Evolutionary conservation across 1,140 invertebrate genomes (phyloP).

Genomic region (Drosophila jambulina): DNA sequence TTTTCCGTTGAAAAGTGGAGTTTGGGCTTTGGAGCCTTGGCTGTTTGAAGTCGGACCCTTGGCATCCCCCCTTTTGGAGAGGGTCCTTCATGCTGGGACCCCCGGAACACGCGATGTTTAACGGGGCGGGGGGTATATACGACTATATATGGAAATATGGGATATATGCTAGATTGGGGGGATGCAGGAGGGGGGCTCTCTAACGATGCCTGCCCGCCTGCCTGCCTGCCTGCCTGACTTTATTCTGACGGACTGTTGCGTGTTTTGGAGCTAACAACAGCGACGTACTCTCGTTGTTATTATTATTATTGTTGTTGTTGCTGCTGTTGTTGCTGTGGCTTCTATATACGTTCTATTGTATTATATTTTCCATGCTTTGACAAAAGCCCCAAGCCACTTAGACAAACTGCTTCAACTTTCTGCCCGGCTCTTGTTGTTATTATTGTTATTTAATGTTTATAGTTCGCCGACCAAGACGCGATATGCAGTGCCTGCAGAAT

Average conservation of each 20-base stretch:
- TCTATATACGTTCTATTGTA: constrained; percentile 69
- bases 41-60: constrained; percentile 47
- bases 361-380: constrained; percentile 70
- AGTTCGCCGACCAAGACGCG: constrained; percentile 55
- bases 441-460: constrained; percentile 82
- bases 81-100: constrained; percentile 42
- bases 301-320: constrained; percentile 38
- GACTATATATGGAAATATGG: constrained; percentile 20
- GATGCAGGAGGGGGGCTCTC: constrained; percentile 3
- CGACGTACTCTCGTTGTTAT: constrained; percentile 56
- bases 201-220: constrained; percentile 41
- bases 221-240: constrained; percentile 41
- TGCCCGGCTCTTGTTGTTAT: constrained; percentile 56
- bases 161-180: neutral
- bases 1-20: constrained; percentile 39
- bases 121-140: constrained; percentile 3
- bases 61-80: constrained; percentile 18
- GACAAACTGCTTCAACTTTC: constrained; percentile 77
- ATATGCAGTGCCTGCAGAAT: constrained; percentile 34
- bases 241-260: constrained; percentile 75
- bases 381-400: constrained; percentile 72
- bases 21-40: constrained; percentile 39
- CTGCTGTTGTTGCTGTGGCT: constrained; percentile 37
- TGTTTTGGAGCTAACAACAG: constrained; percentile 77
- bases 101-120: constrained; percentile 48